Percentiles rank a stretch among this genome's conserved stretches.
phyloP scores from a whole-genome alignment of 2,797 vertebrate species.

The Girardinus metallicus region DNA sequence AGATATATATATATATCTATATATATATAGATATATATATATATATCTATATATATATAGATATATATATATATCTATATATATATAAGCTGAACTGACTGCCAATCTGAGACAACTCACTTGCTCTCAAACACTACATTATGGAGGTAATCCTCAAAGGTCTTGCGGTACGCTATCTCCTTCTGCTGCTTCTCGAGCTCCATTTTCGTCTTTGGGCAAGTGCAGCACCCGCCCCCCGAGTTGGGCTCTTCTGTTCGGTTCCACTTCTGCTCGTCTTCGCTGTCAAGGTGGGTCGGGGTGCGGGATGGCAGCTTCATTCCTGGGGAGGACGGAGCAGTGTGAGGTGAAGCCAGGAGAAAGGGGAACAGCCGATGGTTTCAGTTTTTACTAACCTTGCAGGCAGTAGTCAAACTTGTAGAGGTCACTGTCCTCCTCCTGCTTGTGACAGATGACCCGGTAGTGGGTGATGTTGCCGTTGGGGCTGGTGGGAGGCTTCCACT shows the following conservation, averaged over 20 bases:
- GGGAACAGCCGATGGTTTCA: background rate
- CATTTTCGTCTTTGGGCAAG: conserved; percentile 93
- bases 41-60: too few relatives aligned
- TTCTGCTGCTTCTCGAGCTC: conserved; percentile 94
- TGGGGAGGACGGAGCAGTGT: conserved; percentile 39
- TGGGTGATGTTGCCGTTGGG: conserved; percentile 98
- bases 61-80: too few relatives aligned
- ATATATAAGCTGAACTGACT: background rate
- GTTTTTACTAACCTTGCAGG: conserved; percentile 85
- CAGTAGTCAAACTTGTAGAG: conserved; percentile 95
- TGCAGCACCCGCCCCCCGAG: conserved; percentile 83
- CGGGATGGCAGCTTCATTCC: conserved; percentile 92
- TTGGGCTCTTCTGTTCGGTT: conserved; percentile 87
- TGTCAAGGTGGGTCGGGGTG: conserved; percentile 81
- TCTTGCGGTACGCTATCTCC: conserved; percentile 92
- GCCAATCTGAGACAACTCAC: conserved; percentile 61
- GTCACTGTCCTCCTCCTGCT: conserved; percentile 90
- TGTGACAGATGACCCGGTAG: conserved; percentile 91
- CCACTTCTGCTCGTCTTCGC: conserved; percentile 79
- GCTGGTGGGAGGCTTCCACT: conserved; percentile 94
- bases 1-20: too few relatives aligned
- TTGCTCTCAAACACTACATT: conserved; percentile 95
- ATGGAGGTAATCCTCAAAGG: conserved; percentile 96
- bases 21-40: too few relatives aligned
- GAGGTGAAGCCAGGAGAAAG: background rate